phyloP scores from a whole-genome alignment of 2,888 invertebrate species.

The Drosophila nr. perissopoda region DNA sequence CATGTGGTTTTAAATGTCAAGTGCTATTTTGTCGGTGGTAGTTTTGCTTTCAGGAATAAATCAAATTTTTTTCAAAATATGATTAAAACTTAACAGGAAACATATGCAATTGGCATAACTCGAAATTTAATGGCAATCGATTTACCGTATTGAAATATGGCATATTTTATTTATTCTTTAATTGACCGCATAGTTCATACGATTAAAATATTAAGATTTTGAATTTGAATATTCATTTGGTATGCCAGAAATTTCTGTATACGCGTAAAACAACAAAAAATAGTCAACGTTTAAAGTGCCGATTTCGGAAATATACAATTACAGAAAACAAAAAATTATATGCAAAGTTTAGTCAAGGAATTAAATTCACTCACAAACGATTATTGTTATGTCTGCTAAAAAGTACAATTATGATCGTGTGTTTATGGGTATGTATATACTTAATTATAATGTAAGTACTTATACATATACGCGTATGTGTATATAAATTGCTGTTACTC shows the following conservation, averaged over 20 bases:
- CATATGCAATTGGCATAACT: conserved; percentile 13
- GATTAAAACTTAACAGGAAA: conserved; percentile 3
- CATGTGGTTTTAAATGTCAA: conserved; percentile 54
- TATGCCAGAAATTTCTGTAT: neutral
- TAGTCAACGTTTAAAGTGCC: neutral
- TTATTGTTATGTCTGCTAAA: conserved; percentile 22
- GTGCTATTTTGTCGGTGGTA: conserved; percentile 72
- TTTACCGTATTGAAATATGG: conserved; percentile 1
- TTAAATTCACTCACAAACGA: conserved; percentile 20
- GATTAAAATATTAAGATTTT: conserved; percentile 11
- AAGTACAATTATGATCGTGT: conserved; percentile 1
- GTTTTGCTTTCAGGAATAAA: conserved; percentile 45
- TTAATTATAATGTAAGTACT: conserved; percentile 10
- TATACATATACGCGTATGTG: conserved; percentile 14
- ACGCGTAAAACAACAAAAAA: neutral
- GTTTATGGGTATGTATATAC: conserved; percentile 2
- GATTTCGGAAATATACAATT: conserved; percentile 7
- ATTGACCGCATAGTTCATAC: conserved; percentile 40
- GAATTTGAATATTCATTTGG: neutral
- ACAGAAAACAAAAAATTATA: conserved; percentile 27
- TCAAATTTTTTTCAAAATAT: neutral
- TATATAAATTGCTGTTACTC: conserved; percentile 24
- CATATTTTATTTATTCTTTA: conserved; percentile 24
- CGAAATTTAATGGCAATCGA: conserved; percentile 9
- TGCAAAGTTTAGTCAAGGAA: conserved; percentile 38